phyloP scores from a whole-genome alignment of 92 coral and sea anemone genomes.

The Virgularia gustaviana region DNA sequence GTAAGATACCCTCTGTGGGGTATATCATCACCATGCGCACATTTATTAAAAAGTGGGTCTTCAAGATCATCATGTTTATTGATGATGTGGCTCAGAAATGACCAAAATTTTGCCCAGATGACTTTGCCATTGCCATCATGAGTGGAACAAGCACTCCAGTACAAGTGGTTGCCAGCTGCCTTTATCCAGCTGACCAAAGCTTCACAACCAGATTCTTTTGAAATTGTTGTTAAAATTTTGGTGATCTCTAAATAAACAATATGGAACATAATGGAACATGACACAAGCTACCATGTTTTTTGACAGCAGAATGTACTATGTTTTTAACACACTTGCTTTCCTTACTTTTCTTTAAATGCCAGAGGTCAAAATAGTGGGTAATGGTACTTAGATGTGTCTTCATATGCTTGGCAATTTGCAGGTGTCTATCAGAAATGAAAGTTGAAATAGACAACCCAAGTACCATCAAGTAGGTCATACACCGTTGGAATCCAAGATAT shows the following conservation, averaged over 20 bases:
- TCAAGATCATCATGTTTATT: constrained; percentile 42
- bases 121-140: constrained; percentile 42
- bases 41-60: constrained; percentile 37
- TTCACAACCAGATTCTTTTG: constrained; percentile 23
- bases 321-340: not conserved
- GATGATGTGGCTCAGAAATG: constrained; percentile 53
- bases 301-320: not conserved
- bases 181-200: constrained; percentile 47
- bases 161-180: constrained; percentile 51
- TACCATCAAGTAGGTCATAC: constrained; percentile 6
- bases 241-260: not conserved
- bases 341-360: constrained; percentile 8
- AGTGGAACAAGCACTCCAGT: constrained; percentile 59
- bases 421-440: constrained; percentile 44
- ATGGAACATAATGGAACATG: not conserved
- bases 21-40: constrained; percentile 39
- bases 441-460: constrained; percentile 43
- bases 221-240: not conserved
- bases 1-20: constrained; percentile 39
- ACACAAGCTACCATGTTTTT: not conserved
- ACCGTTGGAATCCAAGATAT: not conserved
- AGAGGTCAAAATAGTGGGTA: no score
- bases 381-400: constrained; percentile 28
- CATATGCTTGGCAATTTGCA: constrained; percentile 56
- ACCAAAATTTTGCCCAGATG: constrained; percentile 49